Evolutionary conservation across 1,140 invertebrate genomes (phyloP).

Genomic region (Panulirus ornatus): DNA sequence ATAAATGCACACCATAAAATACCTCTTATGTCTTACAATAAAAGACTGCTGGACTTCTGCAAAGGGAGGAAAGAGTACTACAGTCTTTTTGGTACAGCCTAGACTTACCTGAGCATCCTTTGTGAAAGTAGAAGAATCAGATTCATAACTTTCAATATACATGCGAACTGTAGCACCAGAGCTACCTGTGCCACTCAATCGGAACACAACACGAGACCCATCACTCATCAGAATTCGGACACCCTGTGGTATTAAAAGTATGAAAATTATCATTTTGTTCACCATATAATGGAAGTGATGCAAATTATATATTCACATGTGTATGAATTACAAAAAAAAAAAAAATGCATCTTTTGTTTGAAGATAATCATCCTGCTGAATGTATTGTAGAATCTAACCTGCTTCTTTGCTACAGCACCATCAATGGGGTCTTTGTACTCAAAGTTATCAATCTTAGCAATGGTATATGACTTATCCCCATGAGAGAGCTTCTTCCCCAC

Average conservation of each 20-base stretch:
- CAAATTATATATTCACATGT: too few relatives aligned
- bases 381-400: conserved; percentile 84
- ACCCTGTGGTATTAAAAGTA: conserved; percentile 83
- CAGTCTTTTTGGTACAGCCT: neutral
- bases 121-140: conserved; percentile 79
- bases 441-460: conserved; percentile 81
- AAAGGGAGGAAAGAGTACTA: too few relatives aligned
- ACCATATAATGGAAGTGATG: too few relatives aligned
- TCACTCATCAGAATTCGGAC: conserved; percentile 95
- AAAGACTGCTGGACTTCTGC: neutral
- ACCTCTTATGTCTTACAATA: neutral
- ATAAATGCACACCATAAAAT: conserved; percentile 10
- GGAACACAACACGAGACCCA: conserved; percentile 93
- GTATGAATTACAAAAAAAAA: too few relatives aligned
- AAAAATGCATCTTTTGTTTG: too few relatives aligned
- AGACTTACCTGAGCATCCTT: conserved; percentile 85
- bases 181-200: conserved; percentile 98
- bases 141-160: conserved; percentile 94
- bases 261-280: neutral
- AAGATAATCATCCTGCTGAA: neutral
- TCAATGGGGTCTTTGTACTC: conserved; percentile 96
- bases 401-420: conserved; percentile 92
- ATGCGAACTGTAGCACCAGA: conserved; percentile 96
- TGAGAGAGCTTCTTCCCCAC: conserved; percentile 83
- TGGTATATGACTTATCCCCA: conserved; percentile 81